These are phyloP conservation scores for Periplaneta americana DNA, from an alignment of 1,140 invertebrate genomes.

Conservation along the genomic window DNA sequence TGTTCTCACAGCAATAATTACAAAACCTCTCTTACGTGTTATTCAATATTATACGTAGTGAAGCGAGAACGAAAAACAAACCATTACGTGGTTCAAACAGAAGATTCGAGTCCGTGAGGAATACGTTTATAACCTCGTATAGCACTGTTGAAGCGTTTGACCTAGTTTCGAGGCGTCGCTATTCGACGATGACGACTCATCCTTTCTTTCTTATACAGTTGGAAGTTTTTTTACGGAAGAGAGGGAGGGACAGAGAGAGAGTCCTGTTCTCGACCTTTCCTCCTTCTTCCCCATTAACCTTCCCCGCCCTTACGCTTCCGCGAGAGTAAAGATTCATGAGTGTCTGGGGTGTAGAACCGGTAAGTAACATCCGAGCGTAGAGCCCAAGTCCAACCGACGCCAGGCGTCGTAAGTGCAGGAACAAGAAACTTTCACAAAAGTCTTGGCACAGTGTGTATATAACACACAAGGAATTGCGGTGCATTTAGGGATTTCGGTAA, in stretches of 20 bases:
- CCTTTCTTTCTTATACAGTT: background rate
- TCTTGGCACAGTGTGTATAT: background rate
- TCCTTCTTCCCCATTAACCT: background rate
- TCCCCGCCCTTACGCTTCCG: background rate
- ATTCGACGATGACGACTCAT: background rate
- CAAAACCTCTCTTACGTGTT: background rate
- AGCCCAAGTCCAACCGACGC: background rate
- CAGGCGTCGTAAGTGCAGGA: background rate
- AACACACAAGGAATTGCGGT: background rate
- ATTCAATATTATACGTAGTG: background rate
- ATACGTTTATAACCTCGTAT: background rate
- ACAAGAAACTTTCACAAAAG: background rate
- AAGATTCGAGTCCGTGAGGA: background rate
- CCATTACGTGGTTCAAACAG: background rate
- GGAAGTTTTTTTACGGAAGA: background rate
- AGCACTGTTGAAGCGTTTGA: background rate
- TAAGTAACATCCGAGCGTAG: background rate
- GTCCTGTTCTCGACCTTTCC: background rate
- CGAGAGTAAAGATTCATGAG: background rate
- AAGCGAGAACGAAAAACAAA: background rate
- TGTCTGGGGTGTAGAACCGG: background rate
- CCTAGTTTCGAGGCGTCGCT: background rate
- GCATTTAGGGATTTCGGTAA: background rate
- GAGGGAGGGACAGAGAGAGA: background rate
- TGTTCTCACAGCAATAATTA: no score